Evolutionary conservation across 1,140 invertebrate genomes (phyloP), one percentile per base, ranked within the genome.

Genomic region (Venustaconcha ellipsiformis): DNA sequence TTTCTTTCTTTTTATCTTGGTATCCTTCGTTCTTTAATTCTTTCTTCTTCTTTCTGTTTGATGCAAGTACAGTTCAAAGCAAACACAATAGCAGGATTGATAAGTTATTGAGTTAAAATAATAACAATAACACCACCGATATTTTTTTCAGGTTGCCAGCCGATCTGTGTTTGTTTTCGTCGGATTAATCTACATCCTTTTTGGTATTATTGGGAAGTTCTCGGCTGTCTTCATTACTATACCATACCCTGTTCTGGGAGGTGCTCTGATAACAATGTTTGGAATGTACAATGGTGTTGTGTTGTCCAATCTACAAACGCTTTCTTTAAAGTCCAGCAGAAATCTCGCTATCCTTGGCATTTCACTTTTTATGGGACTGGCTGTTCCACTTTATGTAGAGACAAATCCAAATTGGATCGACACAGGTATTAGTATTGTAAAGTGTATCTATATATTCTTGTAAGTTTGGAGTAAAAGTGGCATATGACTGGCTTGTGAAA

Each of bases 221-320:
- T 94, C 95, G n/a, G 95, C 95, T 1, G 89, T 95, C 3, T 96
- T 97, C 85, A 95, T 96, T 68, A 94, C 95, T 66, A 96, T 97
- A 72, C 96, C 96, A 3, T 94, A 95, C 84, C 95, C 95, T 0
- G 93, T 97, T 20, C 92, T 96, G 1, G 96, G 95, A 0, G 96
- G 95, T 6, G 93, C 95, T 69, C 96, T 96, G 88, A 95, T 95
- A 81, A 92, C 96, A 12, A 95, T 96, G 93, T 96, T 96, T 87
- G 95, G 95, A 48, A 83, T 85, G 59, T 84, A 85, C 57, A 78
- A 82, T n/a, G 84, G 85, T 5, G 78, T 88, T 2, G 80, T 84
- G 60, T 87, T 96, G 0, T 95, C 95, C 0, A 94, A 95, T 23
- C 90, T 97, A 17, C 95, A 96, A 84, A 95, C 95, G 83, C 93